Conservation (phyloP, 2,113 vertebrate species). For the Columba livia region DNA sequence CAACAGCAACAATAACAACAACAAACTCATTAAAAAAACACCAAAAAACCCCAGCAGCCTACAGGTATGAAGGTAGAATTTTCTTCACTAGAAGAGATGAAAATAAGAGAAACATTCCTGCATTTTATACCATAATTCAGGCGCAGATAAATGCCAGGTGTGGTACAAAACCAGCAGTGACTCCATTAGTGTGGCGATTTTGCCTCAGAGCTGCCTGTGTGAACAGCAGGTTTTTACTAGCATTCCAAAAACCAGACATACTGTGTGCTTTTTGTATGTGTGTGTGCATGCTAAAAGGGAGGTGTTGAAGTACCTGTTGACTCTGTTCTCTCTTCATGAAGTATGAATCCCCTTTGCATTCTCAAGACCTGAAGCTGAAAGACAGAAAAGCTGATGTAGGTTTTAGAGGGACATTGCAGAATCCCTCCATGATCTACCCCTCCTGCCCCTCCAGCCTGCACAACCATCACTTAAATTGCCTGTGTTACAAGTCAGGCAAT, state of each 20-base stretch:
- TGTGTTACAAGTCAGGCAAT: not conserved
- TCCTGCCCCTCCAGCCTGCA: not conserved
- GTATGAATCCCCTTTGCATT: not conserved
- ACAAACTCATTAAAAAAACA: too few relatives aligned
- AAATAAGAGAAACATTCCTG: not conserved
- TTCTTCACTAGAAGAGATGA: not conserved
- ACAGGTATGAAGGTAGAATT: not conserved
- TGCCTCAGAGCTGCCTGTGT: not conserved
- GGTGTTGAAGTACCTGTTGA: not conserved
- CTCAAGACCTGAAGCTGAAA: not conserved
- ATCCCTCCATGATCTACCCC: not conserved
- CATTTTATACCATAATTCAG: not conserved
- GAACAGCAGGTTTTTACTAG: not conserved
- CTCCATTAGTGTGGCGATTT: not conserved
- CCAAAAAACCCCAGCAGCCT: not conserved
- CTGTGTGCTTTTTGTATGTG: not conserved
- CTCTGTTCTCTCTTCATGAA: not conserved
- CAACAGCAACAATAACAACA: too few relatives aligned
- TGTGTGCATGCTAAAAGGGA: fast-evolving
- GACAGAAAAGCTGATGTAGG: not conserved
- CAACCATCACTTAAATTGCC: not conserved
- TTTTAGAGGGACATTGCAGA: not conserved
- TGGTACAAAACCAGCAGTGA: not conserved
- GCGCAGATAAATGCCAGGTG: not conserved
- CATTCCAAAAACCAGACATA: not conserved